These are phyloP conservation scores for Genyomyrus donnyi DNA, from an alignment of 2,113 vertebrate genomes.

Conservation along the genomic window DNA sequence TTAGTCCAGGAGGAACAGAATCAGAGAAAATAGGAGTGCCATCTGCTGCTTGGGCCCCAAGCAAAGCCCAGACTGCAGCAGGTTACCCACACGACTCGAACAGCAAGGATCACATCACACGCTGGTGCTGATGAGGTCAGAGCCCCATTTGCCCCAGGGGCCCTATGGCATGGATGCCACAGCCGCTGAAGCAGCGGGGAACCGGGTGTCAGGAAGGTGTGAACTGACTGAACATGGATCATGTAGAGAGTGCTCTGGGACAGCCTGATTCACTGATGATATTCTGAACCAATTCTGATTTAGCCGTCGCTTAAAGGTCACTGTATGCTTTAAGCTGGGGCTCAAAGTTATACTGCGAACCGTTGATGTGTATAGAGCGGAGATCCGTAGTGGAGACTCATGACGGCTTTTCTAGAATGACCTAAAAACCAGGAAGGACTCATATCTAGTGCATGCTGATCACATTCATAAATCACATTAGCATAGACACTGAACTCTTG, in stretches of 20 bases:
- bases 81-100: background rate
- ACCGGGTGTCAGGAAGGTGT: background rate
- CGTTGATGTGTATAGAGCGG: too few species aligned
- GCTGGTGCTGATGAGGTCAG: constrained; percentile 21
- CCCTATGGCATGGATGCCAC: background rate
- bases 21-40: background rate
- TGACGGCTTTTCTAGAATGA: background rate
- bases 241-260: background rate
- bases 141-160: background rate
- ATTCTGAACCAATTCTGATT: background rate
- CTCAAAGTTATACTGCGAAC: background rate
- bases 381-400: background rate
- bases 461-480: constrained; percentile 17
- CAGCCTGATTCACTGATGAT: background rate
- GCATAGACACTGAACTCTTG: constrained; percentile 19
- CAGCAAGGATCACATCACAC: constrained; percentile 19
- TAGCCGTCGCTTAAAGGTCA: background rate
- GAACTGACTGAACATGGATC: background rate
- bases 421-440: constrained; percentile 19
- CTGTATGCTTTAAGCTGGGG: background rate
- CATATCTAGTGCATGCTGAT: constrained; percentile 30
- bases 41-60: background rate
- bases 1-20: background rate
- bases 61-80: constrained; percentile 11
- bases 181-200: background rate